A percentile compares a stretch with the other conserved stretches of the same genome.
These are phyloP conservation scores for Ptychodera flava DNA, from an alignment of 35 echinoderm and acorn worm species.

Conservation along the genomic window DNA sequence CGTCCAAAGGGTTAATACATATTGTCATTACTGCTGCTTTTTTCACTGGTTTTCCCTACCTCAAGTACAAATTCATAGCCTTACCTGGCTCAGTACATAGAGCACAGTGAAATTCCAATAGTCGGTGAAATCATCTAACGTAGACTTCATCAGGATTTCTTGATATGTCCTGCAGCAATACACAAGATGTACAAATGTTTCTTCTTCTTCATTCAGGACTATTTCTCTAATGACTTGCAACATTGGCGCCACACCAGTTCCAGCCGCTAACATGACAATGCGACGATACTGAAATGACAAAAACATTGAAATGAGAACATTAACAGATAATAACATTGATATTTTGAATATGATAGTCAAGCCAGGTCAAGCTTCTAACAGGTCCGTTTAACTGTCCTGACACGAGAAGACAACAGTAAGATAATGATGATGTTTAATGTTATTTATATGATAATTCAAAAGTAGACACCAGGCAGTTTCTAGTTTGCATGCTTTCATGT, in stretches of 20 bases:
- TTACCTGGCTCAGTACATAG: conserved; percentile 65
- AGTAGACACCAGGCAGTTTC: too few relatives aligned
- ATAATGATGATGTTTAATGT: too few relatives aligned
- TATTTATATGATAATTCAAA: too few relatives aligned
- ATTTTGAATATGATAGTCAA: too few relatives aligned
- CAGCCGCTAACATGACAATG: conserved; percentile 69
- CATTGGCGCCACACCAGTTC: conserved; percentile 86
- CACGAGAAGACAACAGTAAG: too few relatives aligned
- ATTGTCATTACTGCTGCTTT: too few relatives aligned
- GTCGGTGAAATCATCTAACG: conserved; percentile 54
- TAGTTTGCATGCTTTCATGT: too few relatives aligned
- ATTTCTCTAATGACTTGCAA: conserved; percentile 76
- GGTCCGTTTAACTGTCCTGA: too few relatives aligned
- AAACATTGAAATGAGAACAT: conserved; percentile 6
- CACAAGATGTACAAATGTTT: conserved; percentile 60
- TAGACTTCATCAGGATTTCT: conserved; percentile 56
- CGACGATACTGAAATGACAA: conserved; percentile 39
- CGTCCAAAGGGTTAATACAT: too few relatives aligned
- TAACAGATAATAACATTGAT: too few relatives aligned
- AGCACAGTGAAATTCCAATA: conserved; percentile 90
- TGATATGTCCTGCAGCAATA: conserved; percentile 51
- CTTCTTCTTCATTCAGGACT: conserved; percentile 65
- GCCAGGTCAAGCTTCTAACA: too few relatives aligned
- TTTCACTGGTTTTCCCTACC: too few relatives aligned
- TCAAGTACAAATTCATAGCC: not conserved